Conservation (phyloP, 2,888 invertebrate species). For the Teinopalpus imperialis region DNA sequence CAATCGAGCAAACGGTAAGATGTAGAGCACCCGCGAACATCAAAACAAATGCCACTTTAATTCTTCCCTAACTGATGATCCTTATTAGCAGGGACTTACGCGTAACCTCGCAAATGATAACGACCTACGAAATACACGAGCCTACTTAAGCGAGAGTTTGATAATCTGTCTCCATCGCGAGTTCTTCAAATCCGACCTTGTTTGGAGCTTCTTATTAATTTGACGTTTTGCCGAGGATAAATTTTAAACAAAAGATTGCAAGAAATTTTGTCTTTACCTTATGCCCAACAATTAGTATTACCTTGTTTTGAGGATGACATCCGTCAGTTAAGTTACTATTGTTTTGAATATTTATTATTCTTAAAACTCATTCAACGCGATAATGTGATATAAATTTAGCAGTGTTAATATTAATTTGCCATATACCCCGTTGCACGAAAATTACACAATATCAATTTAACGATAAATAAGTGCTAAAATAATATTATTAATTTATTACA, state of each 20-base stretch:
- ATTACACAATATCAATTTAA: no score
- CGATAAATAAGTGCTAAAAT: constrained; percentile 4
- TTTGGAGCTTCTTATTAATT: constrained; percentile 36
- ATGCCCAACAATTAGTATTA: no score
- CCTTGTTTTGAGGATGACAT: no score
- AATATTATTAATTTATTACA: constrained; percentile 7
- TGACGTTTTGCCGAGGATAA: constrained; percentile 21
- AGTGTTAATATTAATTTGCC: no score
- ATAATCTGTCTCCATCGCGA: constrained; percentile 64
- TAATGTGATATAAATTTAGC: no score
- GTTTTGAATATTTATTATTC: no score
- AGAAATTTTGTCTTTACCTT: no score
- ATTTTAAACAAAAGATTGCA: constrained; percentile 17
- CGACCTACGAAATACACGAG: constrained; percentile 56
- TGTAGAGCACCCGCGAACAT: constrained; percentile 55
- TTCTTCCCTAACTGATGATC: constrained; percentile 74
- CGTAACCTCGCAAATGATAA: constrained; percentile 78
- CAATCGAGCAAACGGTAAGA: constrained; percentile 37
- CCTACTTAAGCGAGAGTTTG: constrained; percentile 64
- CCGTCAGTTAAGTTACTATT: no score
- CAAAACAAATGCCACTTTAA: constrained; percentile 75
- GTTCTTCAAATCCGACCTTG: constrained; percentile 41
- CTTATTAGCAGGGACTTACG: constrained; percentile 77
- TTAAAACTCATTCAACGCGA: no score
- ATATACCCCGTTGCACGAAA: no score